Conservation (phyloP, 1,140 invertebrate genomes). For the Episyrphus balteatus region DNA sequence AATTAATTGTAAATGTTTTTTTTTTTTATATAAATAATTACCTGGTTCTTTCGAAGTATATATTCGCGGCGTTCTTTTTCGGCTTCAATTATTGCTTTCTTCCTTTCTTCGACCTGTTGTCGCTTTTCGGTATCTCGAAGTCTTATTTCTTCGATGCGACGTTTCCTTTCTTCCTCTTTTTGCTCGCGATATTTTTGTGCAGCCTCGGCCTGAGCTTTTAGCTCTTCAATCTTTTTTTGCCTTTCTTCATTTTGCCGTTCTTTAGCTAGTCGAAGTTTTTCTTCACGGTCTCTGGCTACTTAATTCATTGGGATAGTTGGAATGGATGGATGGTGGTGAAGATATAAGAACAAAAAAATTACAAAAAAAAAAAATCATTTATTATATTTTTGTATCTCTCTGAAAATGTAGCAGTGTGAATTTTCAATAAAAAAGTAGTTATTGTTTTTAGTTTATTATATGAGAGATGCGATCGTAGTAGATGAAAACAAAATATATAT, state of each 20-base stretch:
- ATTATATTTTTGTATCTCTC: too few species aligned
- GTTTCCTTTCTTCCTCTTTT: conserved; percentile 69
- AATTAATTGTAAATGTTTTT: neutral
- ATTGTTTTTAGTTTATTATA: too few species aligned
- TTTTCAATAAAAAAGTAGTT: too few species aligned
- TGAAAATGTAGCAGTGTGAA: too few species aligned
- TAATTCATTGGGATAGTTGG: too few species aligned
- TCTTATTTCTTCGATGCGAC: conserved; percentile 68
- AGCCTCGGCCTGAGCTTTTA: conserved; percentile 71
- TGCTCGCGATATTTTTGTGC: conserved; percentile 80
- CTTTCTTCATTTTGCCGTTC: conserved; percentile 78
- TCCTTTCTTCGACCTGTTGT: conserved; percentile 69
- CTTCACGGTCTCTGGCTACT: conserved; percentile 42
- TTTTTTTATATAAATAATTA: conserved; percentile 2
- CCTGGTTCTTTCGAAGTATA: conserved; percentile 66
- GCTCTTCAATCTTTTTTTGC: conserved; percentile 71
- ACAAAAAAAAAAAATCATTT: too few species aligned
- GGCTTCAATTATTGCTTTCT: conserved; percentile 74
- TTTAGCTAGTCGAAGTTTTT: conserved; percentile 52
- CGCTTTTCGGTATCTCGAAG: conserved; percentile 63
- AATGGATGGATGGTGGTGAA: too few species aligned
- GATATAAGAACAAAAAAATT: too few species aligned
- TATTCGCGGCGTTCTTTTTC: conserved; percentile 73
- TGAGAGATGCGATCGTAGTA: too few species aligned
- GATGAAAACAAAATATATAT: too few species aligned